Evolutionary conservation across 2,888 invertebrate genomes (phyloP), one percentile per base, ranked within the genome.

Genomic region (Melipona beecheii): DNA sequence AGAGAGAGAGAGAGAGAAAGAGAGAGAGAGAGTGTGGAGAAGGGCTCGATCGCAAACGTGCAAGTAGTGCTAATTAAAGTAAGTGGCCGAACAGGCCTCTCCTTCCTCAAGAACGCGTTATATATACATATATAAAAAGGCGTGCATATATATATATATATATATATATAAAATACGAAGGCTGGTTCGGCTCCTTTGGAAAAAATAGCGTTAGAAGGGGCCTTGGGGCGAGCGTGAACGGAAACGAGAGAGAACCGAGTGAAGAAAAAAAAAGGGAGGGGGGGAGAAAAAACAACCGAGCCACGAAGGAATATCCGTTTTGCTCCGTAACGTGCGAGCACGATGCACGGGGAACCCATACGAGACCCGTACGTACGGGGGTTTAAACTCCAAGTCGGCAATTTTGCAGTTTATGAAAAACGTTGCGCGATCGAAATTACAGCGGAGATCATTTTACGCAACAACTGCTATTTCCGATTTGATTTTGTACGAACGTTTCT

Each of bases 61-160:
- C 69, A 78, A 84, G 84, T 84, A 83, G 84, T 60, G 72, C 76
- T 84, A 84, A 84, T 84, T 84, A 84, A 84, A 83, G 75, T 84
- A 84, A 84, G 84, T 84, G 84, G 75, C 73, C 78, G 84, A 84
- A 84, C 84, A 76, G 84, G 36, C 73, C 75, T 73, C 73, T 72
- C 78, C 69, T 75, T 75, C 36, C 69, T 75, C 71, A 78, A 80
- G 83, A 70, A 60, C 65, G 49, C 69, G 60, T 65, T 68, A 68
- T 27, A 69, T 52, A 52, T 31, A 54, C 31, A 54, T 15, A 69
- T 27, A 64, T 56, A 69, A 6, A 36, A 36, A 6, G 36, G 4
- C 0, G 36, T 36, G 31, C 21, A 70, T 43, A n/a, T 24, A 62
- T 49, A 36, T 17, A 36, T 66, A 58, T 11, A 58, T 27, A 15